Evolutionary conservation across 2,797 vertebrate genomes (phyloP), one percentile per base, ranked within the genome.

Genomic region (Coendou prehensilis): DNA sequence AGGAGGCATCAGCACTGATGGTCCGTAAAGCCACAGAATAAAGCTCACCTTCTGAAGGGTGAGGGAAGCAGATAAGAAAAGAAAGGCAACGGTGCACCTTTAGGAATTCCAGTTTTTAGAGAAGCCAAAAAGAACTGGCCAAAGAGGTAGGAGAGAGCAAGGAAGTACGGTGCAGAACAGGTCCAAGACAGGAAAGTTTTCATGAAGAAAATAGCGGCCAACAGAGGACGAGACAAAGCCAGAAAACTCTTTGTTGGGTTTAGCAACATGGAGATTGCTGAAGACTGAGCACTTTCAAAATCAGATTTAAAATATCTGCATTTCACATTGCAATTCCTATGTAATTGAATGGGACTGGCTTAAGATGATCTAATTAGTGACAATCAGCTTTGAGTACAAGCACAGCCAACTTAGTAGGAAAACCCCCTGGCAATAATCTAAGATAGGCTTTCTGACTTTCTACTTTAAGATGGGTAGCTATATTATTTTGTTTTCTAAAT

Each of bases 401-500:
- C 54, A 85, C 50, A 89, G 45, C 5, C 81, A 82, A 37, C 5
- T 26, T 89, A 87, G 73, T 85, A 85, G 79, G 83, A 73, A 78
- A 50, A 50, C 1, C 14, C 23, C 8, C 76, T 52, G n/a, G 64
- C 13, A 85, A n/a, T 69, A 73, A 88, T 63, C 37, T 9, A 45
- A 45, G 78, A 87, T 67, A 64, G 78, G 45, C 6, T 79, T 94
- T 95, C 84, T 91, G 91, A 87, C 22, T 50, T 67, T 75, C 82
- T 91, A 56, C 17, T 45, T 75, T 80, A 87, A n/a, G 37, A 79
- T 23, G 57, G 81, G 50, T 54, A 79, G 50, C 64, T 96, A 81
- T 2, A 91, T 92, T 87, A 92, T 73, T 92, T 94, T 92, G 54
- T 86, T 67, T 87, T 91, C 59, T 87, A 78, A 93, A n/a, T 85